Percentiles rank a stretch among this genome's conserved stretches.
Conservation (phyloP, 30 jellyfish, hydroid and myxozoan genomes). For the Chironex yamaguchii region DNA sequence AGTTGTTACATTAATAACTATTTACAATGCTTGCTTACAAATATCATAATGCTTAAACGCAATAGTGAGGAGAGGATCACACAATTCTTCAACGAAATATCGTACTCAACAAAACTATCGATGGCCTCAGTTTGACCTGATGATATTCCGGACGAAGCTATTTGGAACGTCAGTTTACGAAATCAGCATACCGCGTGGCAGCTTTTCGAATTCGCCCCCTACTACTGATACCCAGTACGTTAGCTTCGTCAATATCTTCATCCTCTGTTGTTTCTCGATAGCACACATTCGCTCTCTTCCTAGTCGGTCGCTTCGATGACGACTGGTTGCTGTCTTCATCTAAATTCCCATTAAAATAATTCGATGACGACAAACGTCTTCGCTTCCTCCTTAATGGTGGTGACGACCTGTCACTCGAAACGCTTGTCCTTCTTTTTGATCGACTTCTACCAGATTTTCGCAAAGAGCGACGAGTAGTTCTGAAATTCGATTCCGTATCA, state of each 20-base stretch:
- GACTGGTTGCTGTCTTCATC: constrained; percentile 13
- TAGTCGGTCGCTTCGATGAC: constrained; percentile 47
- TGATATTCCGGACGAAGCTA: too few relatives aligned
- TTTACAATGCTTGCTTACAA: neutral
- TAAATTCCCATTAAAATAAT: constrained; percentile 38
- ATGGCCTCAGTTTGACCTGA: too few relatives aligned
- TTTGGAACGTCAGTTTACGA: constrained; percentile 35
- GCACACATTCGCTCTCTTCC: constrained; percentile 63
- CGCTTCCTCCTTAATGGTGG: neutral
- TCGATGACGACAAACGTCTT: neutral
- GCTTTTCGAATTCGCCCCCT: constrained; percentile 96
- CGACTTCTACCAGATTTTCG: neutral
- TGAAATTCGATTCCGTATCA: constrained; percentile 3
- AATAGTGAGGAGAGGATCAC: too few relatives aligned
- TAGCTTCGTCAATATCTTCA: constrained; percentile 48
- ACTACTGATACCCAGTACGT: constrained; percentile 80
- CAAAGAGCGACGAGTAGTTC: neutral
- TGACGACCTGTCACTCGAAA: neutral
- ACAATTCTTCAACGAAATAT: too few relatives aligned
- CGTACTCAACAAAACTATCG: too few relatives aligned
- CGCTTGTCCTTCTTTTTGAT: neutral
- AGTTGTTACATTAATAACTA: too few relatives aligned
- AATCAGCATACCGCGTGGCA: constrained; percentile 86
- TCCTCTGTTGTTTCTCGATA: constrained; percentile 65
- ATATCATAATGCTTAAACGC: neutral